Percentiles rank a stretch among this genome's conserved stretches.
These are phyloP conservation scores for Brachystomella parvula DNA, from an alignment of 1,140 invertebrate genomes.

Conservation along the genomic window DNA sequence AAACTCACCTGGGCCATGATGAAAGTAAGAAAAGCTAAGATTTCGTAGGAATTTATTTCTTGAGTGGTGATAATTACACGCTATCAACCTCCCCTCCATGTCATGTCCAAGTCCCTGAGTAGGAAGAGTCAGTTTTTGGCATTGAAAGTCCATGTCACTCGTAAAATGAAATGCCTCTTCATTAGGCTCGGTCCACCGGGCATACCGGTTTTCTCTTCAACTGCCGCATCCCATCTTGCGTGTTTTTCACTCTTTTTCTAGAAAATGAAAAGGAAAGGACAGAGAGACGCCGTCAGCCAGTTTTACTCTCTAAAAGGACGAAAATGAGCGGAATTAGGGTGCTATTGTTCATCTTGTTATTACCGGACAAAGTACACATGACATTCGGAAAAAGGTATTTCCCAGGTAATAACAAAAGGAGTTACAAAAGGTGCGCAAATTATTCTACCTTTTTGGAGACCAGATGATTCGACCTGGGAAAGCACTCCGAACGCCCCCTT, in stretches of 20 bases:
- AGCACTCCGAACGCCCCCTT: no score
- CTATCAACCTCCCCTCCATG: neutral
- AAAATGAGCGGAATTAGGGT: neutral
- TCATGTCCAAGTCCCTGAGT: conserved; percentile 1
- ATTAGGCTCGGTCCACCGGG: no score
- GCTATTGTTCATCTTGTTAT: neutral
- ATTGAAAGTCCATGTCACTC: neutral
- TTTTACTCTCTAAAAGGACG: neutral
- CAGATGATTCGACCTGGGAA: no score
- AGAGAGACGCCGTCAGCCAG: neutral
- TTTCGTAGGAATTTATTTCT: neutral
- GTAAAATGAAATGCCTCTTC: conserved; percentile 11
- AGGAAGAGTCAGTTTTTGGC: no score
- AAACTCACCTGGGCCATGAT: neutral
- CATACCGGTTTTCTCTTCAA: no score
- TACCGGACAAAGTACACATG: neutral
- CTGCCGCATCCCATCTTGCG: neutral
- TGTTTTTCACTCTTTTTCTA: neutral
- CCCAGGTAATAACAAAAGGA: neutral
- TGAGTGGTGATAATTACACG: neutral
- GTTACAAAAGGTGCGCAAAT: no score
- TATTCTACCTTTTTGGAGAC: no score
- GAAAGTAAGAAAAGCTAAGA: neutral
- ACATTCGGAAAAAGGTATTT: neutral
- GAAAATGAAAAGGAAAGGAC: neutral